Evolutionary conservation across 2,888 invertebrate genomes (phyloP).

Genomic region (Perithous albicinctus): DNA sequence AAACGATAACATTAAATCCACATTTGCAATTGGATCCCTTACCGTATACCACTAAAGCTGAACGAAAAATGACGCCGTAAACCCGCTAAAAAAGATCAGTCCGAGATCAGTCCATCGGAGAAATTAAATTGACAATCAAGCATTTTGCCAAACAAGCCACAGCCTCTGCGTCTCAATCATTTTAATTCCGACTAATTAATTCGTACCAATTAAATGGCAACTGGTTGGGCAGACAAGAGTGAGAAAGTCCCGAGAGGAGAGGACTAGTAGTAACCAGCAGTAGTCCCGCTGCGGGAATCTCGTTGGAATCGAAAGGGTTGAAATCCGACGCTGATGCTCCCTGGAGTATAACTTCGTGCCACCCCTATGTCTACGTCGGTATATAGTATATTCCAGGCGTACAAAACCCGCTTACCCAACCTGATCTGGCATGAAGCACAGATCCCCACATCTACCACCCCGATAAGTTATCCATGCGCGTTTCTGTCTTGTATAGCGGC

Average conservation of each 20-base stretch:
- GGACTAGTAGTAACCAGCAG: not conserved
- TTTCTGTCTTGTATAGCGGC: slow-evolving; percentile 42
- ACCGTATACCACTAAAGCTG: not conserved
- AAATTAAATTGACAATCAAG: slow-evolving; percentile 56
- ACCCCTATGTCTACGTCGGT: slow-evolving; percentile 20
- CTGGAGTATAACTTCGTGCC: slow-evolving; percentile 56
- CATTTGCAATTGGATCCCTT: not conserved
- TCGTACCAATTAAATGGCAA: slow-evolving; percentile 63
- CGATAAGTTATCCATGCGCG: slow-evolving; percentile 65
- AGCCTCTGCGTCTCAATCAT: slow-evolving; percentile 37
- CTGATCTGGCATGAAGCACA: slow-evolving; percentile 39
- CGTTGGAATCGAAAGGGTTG: slow-evolving; percentile 63
- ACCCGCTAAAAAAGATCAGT: slow-evolving; percentile 10
- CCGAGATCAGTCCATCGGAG: not conserved
- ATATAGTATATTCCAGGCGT: slow-evolving; percentile 19
- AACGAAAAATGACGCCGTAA: not conserved
- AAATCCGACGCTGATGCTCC: slow-evolving; percentile 65
- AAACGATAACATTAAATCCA: too few relatives aligned
- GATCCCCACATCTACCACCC: slow-evolving; percentile 43
- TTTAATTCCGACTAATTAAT: slow-evolving; percentile 65
- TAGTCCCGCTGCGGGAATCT: slow-evolving; percentile 28
- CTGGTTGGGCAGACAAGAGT: slow-evolving; percentile 24
- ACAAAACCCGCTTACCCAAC: slow-evolving; percentile 40
- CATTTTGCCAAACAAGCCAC: slow-evolving; percentile 45
- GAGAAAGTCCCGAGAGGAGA: slow-evolving; percentile 33